These are phyloP conservation scores for Ophion ellenae DNA, from an alignment of 2,888 invertebrate genomes.

Conservation along the genomic window DNA sequence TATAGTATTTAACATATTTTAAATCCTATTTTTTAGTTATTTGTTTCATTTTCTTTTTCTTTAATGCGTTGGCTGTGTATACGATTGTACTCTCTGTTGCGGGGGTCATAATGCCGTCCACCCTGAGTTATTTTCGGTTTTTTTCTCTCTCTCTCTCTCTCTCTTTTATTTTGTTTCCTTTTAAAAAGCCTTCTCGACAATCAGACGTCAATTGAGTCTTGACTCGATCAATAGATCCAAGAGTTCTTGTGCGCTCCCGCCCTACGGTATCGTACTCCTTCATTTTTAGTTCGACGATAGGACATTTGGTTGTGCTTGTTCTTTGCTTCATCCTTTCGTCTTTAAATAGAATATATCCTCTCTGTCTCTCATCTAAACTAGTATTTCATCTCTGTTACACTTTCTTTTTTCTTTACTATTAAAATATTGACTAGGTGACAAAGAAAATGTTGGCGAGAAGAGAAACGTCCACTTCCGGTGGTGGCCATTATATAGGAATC, in stretches of 20 bases:
- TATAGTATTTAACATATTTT: constrained; percentile 56
- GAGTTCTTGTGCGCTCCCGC: constrained; percentile 57
- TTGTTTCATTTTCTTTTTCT: constrained; percentile 65
- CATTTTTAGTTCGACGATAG: constrained; percentile 12
- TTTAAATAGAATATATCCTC: constrained; percentile 63
- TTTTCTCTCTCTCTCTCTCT: constrained; percentile 47
- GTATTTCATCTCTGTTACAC: constrained; percentile 57
- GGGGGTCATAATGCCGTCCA: constrained; percentile 81
- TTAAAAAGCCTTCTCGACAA: constrained; percentile 42
- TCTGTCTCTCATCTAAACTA: constrained; percentile 59
- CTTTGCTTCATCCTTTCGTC: constrained; percentile 61
- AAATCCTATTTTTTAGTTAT: constrained; percentile 38
- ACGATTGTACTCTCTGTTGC: constrained; percentile 83
- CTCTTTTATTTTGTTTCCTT: constrained; percentile 43
- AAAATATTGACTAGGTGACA: constrained; percentile 77
- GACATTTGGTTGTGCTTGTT: constrained; percentile 20
- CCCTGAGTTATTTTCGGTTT: constrained; percentile 79
- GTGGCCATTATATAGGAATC: constrained; percentile 54
- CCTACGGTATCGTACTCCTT: constrained; percentile 22
- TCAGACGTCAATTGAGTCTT: constrained; percentile 34
- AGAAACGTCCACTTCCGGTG: constrained; percentile 53
- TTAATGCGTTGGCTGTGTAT: constrained; percentile 83
- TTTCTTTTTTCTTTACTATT: constrained; percentile 62
- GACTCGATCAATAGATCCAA: constrained; percentile 29
- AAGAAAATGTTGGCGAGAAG: constrained; percentile 59